Conservation (phyloP, 2,797 vertebrate species). For the Amphiprion clarkii region DNA sequence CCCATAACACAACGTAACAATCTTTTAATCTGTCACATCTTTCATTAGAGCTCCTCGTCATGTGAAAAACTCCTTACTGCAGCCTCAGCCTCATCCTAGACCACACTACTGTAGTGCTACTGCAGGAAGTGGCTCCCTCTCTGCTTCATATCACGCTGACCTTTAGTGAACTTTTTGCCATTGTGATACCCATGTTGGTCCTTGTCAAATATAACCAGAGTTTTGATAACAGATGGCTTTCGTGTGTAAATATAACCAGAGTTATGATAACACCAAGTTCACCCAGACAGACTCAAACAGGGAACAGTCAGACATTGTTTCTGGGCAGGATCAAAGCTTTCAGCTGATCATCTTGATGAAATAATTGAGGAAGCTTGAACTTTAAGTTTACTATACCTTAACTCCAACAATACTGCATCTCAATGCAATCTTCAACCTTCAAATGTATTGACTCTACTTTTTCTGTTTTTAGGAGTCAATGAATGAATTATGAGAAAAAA, state of each 20-base stretch:
- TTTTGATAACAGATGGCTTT: constrained; percentile 44
- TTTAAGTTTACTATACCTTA: too few relatives aligned
- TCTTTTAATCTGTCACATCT: background rate
- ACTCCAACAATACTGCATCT: too few relatives aligned
- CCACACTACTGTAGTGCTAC: too few relatives aligned
- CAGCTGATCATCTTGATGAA: background rate
- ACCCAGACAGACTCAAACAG: background rate
- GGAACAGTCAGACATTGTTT: background rate
- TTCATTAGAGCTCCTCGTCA: background rate
- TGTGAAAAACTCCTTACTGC: background rate
- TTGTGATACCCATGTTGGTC: constrained; percentile 10
- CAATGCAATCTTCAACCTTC: too few relatives aligned
- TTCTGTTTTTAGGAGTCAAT: too few relatives aligned
- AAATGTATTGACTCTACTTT: too few relatives aligned
- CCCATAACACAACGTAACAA: background rate
- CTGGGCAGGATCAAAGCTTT: background rate
- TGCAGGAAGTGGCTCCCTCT: background rate
- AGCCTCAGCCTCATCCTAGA: background rate
- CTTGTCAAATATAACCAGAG: constrained; percentile 60
- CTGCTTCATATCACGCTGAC: constrained; percentile 17
- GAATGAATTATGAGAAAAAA: too few relatives aligned
- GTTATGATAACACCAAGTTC: constrained; percentile 21
- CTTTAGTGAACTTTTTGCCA: constrained; percentile 28
- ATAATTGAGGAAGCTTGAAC: background rate
- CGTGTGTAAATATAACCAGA: constrained; percentile 26